Percentiles rank a stretch among this genome's conserved stretches.
Conservation (phyloP, 2,888 invertebrate species). For the Epistrophe grossulariae region DNA sequence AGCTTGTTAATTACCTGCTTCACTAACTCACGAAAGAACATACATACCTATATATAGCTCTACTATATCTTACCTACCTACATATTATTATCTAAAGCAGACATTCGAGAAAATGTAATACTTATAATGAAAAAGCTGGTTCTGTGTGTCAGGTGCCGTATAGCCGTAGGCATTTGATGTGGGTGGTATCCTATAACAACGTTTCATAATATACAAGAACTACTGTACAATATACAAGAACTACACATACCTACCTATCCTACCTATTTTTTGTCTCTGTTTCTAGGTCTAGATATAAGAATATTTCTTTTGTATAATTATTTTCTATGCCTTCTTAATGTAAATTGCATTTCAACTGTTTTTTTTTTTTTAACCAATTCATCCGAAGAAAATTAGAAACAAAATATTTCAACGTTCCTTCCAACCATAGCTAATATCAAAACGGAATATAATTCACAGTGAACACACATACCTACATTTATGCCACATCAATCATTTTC, state of each 20-base stretch:
- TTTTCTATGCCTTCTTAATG: conserved; percentile 60
- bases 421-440: conserved; percentile 18
- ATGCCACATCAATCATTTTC: conserved; percentile 66
- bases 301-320: conserved; percentile 47
- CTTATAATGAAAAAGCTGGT: conserved; percentile 18
- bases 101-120: conserved; percentile 28
- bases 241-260: not conserved
- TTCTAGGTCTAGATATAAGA: not conserved
- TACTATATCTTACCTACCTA: not conserved
- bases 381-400: conserved; percentile 12
- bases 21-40: conserved; percentile 46
- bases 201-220: not conserved
- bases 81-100: not conserved
- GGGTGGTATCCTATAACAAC: conserved; percentile 5
- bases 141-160: conserved; percentile 19
- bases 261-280: not conserved
- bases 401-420: conserved; percentile 45
- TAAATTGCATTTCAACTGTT: conserved; percentile 54
- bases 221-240: not conserved
- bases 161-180: conserved; percentile 5
- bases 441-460: conserved; percentile 12
- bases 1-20: conserved; percentile 35
- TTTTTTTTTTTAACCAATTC: conserved; percentile 48
- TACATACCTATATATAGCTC: not conserved
- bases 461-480: not conserved